phyloP scores from a whole-genome alignment of 2,113 vertebrate species.

The Clarias magur region DNA sequence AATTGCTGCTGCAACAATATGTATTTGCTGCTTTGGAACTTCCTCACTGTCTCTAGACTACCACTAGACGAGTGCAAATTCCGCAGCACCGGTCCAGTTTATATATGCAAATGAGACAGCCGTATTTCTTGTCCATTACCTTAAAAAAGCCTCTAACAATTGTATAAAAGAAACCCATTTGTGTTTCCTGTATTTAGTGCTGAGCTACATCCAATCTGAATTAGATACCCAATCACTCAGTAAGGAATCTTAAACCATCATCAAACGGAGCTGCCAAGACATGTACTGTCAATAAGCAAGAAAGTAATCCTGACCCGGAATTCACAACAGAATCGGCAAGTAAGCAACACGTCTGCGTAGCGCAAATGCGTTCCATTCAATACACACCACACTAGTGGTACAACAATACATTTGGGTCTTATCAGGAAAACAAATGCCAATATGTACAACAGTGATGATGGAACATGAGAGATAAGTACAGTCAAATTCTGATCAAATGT shows the following conservation, averaged over 20 bases:
- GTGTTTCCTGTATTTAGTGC: neutral
- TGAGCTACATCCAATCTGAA: neutral
- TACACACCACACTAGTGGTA: neutral
- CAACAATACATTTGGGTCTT: neutral
- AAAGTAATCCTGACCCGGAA: neutral
- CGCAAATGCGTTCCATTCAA: neutral
- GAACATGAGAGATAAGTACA: neutral
- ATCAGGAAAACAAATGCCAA: neutral
- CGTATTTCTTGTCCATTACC: neutral
- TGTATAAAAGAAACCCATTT: neutral
- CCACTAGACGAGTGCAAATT: neutral
- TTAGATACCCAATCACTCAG: neutral
- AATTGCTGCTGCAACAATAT: neutral
- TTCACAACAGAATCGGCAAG: neutral
- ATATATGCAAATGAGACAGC: neutral
- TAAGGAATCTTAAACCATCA: neutral
- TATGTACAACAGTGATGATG: neutral
- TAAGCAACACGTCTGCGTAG: neutral
- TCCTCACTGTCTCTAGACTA: neutral
- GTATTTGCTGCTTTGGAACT: neutral
- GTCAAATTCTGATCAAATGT: neutral
- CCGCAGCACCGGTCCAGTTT: neutral
- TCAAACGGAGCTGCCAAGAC: neutral
- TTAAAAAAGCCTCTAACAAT: neutral
- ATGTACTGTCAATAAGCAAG: neutral